phyloP scores from a whole-genome alignment of 2,888 invertebrate species.

The Noctua fimbriata region DNA sequence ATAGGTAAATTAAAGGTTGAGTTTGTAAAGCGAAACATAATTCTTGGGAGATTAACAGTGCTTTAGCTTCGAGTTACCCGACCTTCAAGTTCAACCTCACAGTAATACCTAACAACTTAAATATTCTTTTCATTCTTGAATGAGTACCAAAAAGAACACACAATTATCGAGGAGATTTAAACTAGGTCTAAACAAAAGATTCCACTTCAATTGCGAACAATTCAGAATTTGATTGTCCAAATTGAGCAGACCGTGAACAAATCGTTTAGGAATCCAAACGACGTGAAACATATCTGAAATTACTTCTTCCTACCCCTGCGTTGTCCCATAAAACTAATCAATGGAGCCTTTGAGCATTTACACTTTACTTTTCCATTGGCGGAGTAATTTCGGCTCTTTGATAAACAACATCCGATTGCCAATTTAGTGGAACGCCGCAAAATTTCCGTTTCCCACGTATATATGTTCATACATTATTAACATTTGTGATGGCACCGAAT shows the following conservation, averaged over 20 bases:
- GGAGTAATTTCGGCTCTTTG: slow-evolving; percentile 50
- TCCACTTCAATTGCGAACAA: not conserved
- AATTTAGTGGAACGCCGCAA: slow-evolving; percentile 49
- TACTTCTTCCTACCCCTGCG: slow-evolving; percentile 19
- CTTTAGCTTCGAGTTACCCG: not conserved
- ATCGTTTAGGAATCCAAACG: slow-evolving; percentile 22
- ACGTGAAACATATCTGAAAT: slow-evolving; percentile 36
- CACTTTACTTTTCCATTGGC: slow-evolving; percentile 30
- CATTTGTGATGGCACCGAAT: slow-evolving; percentile 52
- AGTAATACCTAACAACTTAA: not conserved
- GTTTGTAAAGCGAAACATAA: slow-evolving; percentile 3
- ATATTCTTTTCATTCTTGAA: slow-evolving; percentile 4
- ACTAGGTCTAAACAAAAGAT: slow-evolving; percentile 4
- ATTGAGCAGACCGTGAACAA: slow-evolving; percentile 31
- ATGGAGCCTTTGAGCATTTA: slow-evolving; percentile 36
- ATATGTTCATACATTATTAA: slow-evolving; percentile 53
- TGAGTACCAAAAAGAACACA: not conserved
- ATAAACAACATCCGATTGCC: slow-evolving; percentile 58
- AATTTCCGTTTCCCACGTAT: slow-evolving; percentile 40
- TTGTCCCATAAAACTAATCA: slow-evolving; percentile 55
- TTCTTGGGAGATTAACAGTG: not conserved
- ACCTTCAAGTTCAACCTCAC: not conserved
- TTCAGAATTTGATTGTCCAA: slow-evolving; percentile 11
- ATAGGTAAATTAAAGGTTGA: not conserved
- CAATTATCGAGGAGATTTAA: not conserved